Base-by-base conservation (phyloP, 2,113 vertebrate species). In the Marmota monax region DNA sequence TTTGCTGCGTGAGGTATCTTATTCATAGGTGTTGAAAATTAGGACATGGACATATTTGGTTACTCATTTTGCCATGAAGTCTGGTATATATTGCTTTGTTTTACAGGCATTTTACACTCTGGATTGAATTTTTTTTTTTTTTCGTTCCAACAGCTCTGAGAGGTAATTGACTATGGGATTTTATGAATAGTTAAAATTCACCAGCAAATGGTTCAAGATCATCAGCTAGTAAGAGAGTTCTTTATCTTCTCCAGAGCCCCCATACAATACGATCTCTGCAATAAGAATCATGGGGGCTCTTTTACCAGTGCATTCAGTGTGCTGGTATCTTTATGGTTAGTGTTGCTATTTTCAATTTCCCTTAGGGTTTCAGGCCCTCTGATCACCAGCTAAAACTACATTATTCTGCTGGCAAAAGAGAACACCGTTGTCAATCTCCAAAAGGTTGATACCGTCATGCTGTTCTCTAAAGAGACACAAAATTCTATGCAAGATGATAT, bases 321-420 rank as follows among this genome's bases (percentile, higher is more conserved):
- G 34, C 72, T 17, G 14, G 42, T 22, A 51, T 69, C 32, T 69
- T 80, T 58, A 32, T 39, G 20, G 32, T 70, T 63, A 65, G 29
- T n/a, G 37, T 76, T 27, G 42, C 4, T 32, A 10, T 92, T 84
- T 88, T 48, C 63, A 72, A 17, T 80, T 83, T 63, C 13, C n/a
- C 4, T 70, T n/a, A 70, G 23, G 53, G 32, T 23, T 39, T 53
- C 0, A 22, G 27, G 4, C 4, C 16, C 34, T 72, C 22, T 84
- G 79, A 37, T 74, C 14, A 23, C 42, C 5, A 27, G 7, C 23
- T 51, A 29, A 70, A 88, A n/a, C 51, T 56, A 9, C 20, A 23
- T 74, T 4, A 25, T 5, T 0, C 7, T 25, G 0, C 14, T 20
- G 8, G n/a, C n/a, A 79, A 14, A 45, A 39, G 8, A 4, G 25